Evolutionary conservation across 2,113 vertebrate species (phyloP), one percentile per base, ranked within the genome.

Genomic region (Atlantisia rogersi): DNA sequence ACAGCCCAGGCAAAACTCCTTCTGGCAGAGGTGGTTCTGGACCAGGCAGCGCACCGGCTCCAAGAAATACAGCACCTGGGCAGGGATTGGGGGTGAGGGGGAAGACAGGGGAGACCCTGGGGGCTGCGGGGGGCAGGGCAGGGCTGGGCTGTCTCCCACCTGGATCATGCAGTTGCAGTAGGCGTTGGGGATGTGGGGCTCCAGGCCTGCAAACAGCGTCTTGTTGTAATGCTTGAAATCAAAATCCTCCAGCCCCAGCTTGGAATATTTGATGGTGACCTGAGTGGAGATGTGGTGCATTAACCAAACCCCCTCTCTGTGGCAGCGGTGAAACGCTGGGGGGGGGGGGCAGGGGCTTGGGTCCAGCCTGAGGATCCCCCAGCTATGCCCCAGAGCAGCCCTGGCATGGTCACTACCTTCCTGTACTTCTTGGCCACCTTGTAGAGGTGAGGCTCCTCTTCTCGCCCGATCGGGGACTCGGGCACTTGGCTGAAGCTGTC

Each of bases 161-260:
- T 99, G 99, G 86, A 99, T 99, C 99, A 99, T 99, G 97, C 99
- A 99, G 98, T 99, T 99, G 95, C 99, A 99, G 98, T 99, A 99
- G 44, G 99, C 99, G 2, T 99, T 99, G 90, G 99, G 99, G 90
- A 99, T 99, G 91, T 99, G 99, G n/a, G 99, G 99, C 96, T 99
- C 99, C 96, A 99, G 96, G 7, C 99, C 99, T 5, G 99, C 99
- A 92, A 99, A 99, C 89, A 99, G 94, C 0, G 99, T 99, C 97
- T 99, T 99, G 97, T 99, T 99, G 98, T 99, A 99, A 97, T 99
- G 99, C 96, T 99, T 99, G 96, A 99, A 99, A 97, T 99, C 99
- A 97, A 99, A 99, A 91, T 99, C 99, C 88, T 99, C 99, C 65
- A 99, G 97, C 26, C 99, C 99, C 65, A 99, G 98, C 96, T 99